Conservation (phyloP, 2,113 vertebrate species). For the Baryphthengus martii region DNA sequence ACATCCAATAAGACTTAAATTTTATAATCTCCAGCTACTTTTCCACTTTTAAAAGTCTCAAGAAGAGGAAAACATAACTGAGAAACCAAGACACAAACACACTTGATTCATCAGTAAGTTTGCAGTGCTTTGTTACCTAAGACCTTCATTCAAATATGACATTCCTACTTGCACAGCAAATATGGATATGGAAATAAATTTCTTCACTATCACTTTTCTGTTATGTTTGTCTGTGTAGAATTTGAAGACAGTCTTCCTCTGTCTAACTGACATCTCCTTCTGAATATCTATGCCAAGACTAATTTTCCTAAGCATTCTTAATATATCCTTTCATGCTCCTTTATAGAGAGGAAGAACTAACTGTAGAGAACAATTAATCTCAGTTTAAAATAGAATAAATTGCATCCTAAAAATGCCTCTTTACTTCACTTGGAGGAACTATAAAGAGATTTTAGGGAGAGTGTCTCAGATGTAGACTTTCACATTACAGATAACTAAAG, state of each 20-base stretch:
- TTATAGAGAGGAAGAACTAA: not conserved
- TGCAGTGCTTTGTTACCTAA: not conserved
- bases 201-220: not conserved
- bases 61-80: not conserved
- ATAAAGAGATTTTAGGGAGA: constrained; percentile 13
- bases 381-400: constrained; percentile 42
- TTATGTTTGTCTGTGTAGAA: not conserved
- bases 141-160: not conserved
- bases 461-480: not conserved
- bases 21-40: not conserved
- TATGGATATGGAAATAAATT: not conserved
- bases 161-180: not conserved
- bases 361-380: constrained; percentile 40
- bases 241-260: not conserved
- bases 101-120: not conserved
- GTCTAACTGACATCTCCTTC: not conserved
- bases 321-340: constrained; percentile 11
- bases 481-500: not conserved
- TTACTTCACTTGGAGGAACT: constrained; percentile 1
- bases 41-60: not conserved
- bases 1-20: not conserved
- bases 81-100: not conserved
- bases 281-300: constrained; percentile 23
- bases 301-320: constrained; percentile 26
- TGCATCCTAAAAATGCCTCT: constrained; percentile 15